Evolutionary conservation across 2,888 invertebrate species (phyloP).

Genomic region (Biston betularia): DNA sequence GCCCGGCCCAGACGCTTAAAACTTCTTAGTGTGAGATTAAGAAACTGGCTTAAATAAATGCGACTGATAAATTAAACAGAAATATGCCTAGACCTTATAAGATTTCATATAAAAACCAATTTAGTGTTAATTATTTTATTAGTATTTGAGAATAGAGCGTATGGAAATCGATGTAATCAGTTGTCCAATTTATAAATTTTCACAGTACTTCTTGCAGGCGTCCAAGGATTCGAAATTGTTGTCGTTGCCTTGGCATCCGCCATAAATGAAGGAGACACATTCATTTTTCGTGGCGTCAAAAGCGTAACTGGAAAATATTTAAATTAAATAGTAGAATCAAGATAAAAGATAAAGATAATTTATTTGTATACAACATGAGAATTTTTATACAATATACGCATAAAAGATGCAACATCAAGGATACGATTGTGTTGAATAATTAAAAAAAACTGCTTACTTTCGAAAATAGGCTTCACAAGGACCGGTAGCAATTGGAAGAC

Average conservation of each 20-base stretch:
- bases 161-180: not conserved
- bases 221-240: not conserved
- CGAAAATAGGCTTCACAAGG: not conserved
- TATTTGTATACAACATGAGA: too few species aligned
- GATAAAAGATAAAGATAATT: too few species aligned
- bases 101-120: not conserved
- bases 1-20: too few species aligned
- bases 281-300: not conserved
- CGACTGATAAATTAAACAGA: too few species aligned
- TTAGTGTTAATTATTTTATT: not conserved
- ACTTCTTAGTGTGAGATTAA: too few species aligned
- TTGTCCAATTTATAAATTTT: not conserved
- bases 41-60: too few species aligned
- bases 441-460: not conserved
- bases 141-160: not conserved
- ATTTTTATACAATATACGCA: not conserved
- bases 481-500: not conserved
- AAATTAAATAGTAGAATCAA: not conserved
- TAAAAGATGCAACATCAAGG: too few species aligned
- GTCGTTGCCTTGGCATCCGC: conserved; percentile 1
- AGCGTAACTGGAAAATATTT: not conserved
- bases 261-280: not conserved
- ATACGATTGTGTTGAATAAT: not conserved
- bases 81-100: too few species aligned
- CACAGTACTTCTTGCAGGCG: not conserved